Conservation (phyloP, 2,888 invertebrate species). For the Melanophora roralis region DNA sequence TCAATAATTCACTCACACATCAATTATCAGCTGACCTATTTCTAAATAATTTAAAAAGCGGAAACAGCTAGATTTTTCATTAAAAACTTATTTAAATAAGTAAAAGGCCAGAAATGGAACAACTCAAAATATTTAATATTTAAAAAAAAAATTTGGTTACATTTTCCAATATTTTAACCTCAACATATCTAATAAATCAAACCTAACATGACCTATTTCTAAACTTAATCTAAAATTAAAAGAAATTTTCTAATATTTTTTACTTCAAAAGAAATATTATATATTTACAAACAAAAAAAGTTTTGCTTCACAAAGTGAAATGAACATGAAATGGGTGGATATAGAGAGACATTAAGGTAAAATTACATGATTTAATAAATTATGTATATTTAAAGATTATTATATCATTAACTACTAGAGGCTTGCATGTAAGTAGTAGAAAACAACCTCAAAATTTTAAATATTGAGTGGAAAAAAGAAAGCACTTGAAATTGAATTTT, state of each 20-base stretch:
- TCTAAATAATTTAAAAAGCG: neutral
- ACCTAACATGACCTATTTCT: neutral
- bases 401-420: conserved; percentile 32
- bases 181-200: too few species aligned
- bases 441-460: conserved; percentile 1
- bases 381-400: conserved; percentile 19
- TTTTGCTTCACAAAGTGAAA: too few species aligned
- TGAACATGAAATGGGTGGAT: neutral
- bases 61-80: too few species aligned
- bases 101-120: too few species aligned
- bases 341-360: conserved; percentile 30
- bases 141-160: too few species aligned
- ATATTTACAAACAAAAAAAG: too few species aligned
- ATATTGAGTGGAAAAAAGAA: conserved; percentile 8
- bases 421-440: neutral
- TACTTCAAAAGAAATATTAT: too few species aligned
- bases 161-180: too few species aligned
- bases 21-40: neutral
- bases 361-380: conserved; percentile 32
- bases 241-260: too few species aligned
- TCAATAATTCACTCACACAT: neutral
- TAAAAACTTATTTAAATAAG: too few species aligned
- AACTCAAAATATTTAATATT: too few species aligned
- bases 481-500: conserved; percentile 40
- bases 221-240: too few species aligned